Percentiles rank a stretch among this genome's conserved stretches.
These are phyloP conservation scores for Scaptomyza tumidula DNA, from an alignment of 2,888 invertebrate genomes.

Conservation along the genomic window DNA sequence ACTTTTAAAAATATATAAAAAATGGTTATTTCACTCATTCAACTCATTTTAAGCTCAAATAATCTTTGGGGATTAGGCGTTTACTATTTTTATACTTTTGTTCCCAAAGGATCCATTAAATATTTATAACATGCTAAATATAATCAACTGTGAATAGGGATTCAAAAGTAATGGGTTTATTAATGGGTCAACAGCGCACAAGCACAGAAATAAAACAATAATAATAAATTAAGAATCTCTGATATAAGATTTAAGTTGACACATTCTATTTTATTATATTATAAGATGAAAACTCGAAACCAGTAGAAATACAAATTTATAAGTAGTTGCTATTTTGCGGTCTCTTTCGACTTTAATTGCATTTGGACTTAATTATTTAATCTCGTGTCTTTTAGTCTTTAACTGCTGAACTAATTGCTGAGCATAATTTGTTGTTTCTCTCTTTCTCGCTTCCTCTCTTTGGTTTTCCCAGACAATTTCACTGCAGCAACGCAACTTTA, in stretches of 20 bases:
- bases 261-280: too few relatives aligned
- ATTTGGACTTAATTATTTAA: not conserved
- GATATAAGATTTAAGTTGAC: too few relatives aligned
- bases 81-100: not conserved
- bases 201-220: not conserved
- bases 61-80: not conserved
- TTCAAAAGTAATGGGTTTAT: not conserved
- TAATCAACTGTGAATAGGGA: too few relatives aligned
- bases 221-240: too few relatives aligned
- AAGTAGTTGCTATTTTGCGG: too few relatives aligned
- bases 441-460: too few relatives aligned
- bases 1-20: too few relatives aligned
- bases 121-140: not conserved
- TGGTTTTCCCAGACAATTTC: slow-evolving; percentile 81
- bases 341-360: not conserved
- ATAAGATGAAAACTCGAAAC: too few relatives aligned
- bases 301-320: too few relatives aligned
- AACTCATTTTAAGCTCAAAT: not conserved
- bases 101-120: not conserved
- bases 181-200: not conserved
- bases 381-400: not conserved
- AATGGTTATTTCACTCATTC: too few relatives aligned
- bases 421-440: not conserved
- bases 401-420: slow-evolving; percentile 5
- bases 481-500: slow-evolving; percentile 94